Conservation (phyloP, 2,113 vertebrate species). For the Ptilorrhoa leucosticta region DNA sequence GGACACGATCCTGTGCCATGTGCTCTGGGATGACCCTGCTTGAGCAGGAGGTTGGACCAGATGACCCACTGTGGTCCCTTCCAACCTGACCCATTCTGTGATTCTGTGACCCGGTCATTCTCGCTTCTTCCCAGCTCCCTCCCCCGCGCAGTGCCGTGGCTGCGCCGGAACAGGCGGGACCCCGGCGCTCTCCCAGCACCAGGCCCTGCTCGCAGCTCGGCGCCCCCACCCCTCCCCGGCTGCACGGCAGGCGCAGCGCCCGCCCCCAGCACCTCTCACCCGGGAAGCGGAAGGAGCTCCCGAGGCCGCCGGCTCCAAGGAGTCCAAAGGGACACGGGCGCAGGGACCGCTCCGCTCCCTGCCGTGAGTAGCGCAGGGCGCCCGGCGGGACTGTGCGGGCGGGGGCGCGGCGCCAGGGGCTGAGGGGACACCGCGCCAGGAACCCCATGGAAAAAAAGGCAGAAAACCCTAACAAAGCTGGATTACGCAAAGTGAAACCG, state of each 20-base stretch:
- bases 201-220: rapidly evolving
- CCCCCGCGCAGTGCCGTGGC: rapidly evolving
- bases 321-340: rapidly evolving
- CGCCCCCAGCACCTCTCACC: background rate
- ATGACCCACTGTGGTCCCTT: background rate
- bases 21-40: background rate
- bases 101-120: background rate
- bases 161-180: too few relatives aligned
- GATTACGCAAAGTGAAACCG: background rate
- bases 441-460: background rate
- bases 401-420: background rate
- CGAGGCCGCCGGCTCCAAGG: background rate
- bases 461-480: background rate
- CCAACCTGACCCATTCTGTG: background rate
- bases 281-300: background rate
- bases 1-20: background rate
- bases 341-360: rapidly evolving
- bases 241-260: background rate
- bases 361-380: background rate
- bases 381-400: too few relatives aligned
- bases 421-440: background rate
- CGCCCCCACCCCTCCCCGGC: rapidly evolving
- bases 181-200: rapidly evolving
- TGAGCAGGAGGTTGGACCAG: background rate
- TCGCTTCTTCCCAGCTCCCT: background rate